Percentiles rank a stretch among this genome's conserved stretches.
phyloP scores from a whole-genome alignment of 2,113 vertebrate genomes.

The Boulengeromyrus knoepffleri region DNA sequence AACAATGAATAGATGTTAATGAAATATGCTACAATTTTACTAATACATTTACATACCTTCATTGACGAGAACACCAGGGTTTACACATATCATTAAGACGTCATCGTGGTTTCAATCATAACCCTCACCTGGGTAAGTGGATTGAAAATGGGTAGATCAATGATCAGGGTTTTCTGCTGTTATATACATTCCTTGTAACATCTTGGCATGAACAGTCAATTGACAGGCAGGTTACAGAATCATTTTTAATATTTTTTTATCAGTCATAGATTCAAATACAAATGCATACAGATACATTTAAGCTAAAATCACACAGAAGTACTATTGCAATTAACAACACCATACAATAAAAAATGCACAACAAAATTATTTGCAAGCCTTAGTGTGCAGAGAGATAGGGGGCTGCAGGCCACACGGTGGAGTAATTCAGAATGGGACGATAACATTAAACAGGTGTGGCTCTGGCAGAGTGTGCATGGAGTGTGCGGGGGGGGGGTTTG shows the following conservation, averaged over 20 bases:
- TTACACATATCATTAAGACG: neutral
- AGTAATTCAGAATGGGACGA: neutral
- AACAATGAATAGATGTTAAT: neutral
- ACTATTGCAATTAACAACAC: conserved; percentile 60
- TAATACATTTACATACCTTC: neutral
- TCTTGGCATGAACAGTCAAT: neutral
- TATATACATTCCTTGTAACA: neutral
- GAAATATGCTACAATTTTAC: neutral
- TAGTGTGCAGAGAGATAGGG: neutral
- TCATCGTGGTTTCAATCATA: neutral
- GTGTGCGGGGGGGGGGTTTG: neutral
- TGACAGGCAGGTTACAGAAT: conserved; percentile 17
- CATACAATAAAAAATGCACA: conserved; percentile 51
- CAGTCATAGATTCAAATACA: conserved; percentile 59
- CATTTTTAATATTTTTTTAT: conserved; percentile 50
- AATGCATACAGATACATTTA: conserved; percentile 60
- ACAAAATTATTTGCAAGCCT: conserved; percentile 24
- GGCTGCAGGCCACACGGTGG: neutral
- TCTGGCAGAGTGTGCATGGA: conserved; percentile 36
- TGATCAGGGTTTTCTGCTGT: neutral
- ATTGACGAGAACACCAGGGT: neutral
- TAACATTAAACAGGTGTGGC: conserved; percentile 45
- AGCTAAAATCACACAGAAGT: conserved; percentile 60
- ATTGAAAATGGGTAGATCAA: neutral
- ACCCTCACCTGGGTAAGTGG: neutral